Evolutionary conservation across 1,140 invertebrate genomes (phyloP).

Genomic region (Rhyzopertha dominica): DNA sequence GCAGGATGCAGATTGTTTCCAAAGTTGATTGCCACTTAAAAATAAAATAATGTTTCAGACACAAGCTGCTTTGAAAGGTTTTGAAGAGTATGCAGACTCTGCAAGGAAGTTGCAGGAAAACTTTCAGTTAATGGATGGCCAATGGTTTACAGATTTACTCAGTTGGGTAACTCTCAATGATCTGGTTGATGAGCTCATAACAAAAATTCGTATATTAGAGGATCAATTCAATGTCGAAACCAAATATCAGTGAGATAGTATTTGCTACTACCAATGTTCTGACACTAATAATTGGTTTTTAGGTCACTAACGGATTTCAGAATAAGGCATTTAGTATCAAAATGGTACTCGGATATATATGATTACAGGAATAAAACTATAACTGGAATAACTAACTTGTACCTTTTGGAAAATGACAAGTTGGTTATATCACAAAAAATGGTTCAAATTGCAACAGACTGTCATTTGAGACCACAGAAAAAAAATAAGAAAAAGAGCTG

Average conservation of each 20-base stretch:
- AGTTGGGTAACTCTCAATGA: constrained; percentile 26
- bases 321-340: constrained; percentile 16
- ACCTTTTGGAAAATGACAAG: constrained; percentile 19
- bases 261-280: no score
- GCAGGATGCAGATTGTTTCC: no score
- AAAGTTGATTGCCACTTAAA: no score
- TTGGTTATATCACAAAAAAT: constrained; percentile 41
- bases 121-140: constrained; percentile 23
- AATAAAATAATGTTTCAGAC: constrained; percentile 18
- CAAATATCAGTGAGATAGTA: no score
- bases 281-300: no score
- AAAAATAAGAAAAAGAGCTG: constrained; percentile 41
- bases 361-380: constrained; percentile 12
- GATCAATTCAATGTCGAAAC: no score
- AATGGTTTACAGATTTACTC: constrained; percentile 35
- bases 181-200: constrained; percentile 21
- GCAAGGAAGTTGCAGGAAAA: constrained; percentile 19
- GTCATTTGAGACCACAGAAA: constrained; percentile 57
- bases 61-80: constrained; percentile 16
- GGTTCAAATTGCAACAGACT: constrained; percentile 56
- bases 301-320: constrained; percentile 1
- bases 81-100: neutral
- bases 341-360: constrained; percentile 28
- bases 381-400: constrained; percentile 17
- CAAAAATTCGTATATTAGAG: constrained; percentile 19